phyloP scores from a whole-genome alignment of 2,113 vertebrate genomes.

The Nyctibius bracteatus region DNA sequence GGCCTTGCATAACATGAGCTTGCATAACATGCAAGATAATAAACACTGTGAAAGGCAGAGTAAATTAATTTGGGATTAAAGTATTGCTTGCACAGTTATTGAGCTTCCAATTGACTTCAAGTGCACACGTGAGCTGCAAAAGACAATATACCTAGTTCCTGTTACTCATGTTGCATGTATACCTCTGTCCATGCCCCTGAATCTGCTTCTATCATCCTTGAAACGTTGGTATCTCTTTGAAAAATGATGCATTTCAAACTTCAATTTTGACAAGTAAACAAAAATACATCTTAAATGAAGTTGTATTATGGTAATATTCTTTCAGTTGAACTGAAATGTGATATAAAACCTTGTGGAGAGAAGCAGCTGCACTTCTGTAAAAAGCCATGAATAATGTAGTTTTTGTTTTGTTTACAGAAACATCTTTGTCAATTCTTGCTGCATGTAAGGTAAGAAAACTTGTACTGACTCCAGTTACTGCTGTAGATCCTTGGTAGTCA shows the following conservation, averaged over 20 bases:
- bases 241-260: not conserved
- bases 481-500: not conserved
- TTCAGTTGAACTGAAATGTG: not conserved
- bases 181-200: not conserved
- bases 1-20: not conserved
- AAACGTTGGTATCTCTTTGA: not conserved
- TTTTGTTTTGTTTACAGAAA: conserved; percentile 15
- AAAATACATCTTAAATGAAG: not conserved
- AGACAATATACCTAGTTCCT: not conserved
- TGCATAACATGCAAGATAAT: not conserved
- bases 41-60: not conserved
- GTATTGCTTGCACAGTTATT: accelerated
- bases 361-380: conserved; percentile 13
- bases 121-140: not conserved
- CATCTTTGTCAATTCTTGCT: not conserved
- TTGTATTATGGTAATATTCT: not conserved
- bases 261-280: not conserved
- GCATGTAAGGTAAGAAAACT: not conserved
- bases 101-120: not conserved
- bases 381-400: conserved; percentile 31
- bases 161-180: not conserved
- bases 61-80: conserved; percentile 4
- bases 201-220: not conserved
- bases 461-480: not conserved
- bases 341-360: not conserved